A percentile compares a stretch with the other conserved stretches of the same genome.
These are phyloP conservation scores for Pomacea canaliculata DNA, from an alignment of 2,888 invertebrate species.

Conservation along the genomic window DNA sequence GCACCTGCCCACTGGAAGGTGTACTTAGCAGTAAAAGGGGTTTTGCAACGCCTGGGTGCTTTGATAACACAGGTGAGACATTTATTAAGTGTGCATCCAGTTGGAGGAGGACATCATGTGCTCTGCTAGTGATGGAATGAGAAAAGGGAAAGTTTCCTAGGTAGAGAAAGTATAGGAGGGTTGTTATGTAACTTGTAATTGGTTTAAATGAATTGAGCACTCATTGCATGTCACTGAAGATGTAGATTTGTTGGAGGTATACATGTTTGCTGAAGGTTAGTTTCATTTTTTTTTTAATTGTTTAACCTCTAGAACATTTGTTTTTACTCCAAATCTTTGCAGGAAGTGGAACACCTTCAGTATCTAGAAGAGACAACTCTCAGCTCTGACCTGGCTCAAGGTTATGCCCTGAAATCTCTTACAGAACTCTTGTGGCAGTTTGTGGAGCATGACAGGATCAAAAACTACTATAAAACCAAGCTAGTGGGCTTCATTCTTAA, in stretches of 20 bases:
- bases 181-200: too few relatives aligned
- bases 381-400: slow-evolving; percentile 93
- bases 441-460: slow-evolving; percentile 87
- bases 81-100: neutral
- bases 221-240: too few relatives aligned
- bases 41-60: slow-evolving; percentile 86
- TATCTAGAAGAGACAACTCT: slow-evolving; percentile 91
- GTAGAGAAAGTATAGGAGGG: too few relatives aligned
- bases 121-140: too few relatives aligned
- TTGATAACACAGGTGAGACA: slow-evolving; percentile 85
- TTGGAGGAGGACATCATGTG: neutral
- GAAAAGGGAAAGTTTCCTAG: too few relatives aligned
- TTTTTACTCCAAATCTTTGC: slow-evolving; percentile 15
- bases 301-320: too few relatives aligned
- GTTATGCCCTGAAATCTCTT: slow-evolving; percentile 90
- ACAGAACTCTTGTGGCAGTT: slow-evolving; percentile 90
- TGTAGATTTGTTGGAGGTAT: too few relatives aligned
- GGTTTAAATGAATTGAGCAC: too few relatives aligned
- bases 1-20: slow-evolving; percentile 92
- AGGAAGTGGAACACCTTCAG: slow-evolving; percentile 77
- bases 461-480: slow-evolving; percentile 89
- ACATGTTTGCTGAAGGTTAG: too few relatives aligned
- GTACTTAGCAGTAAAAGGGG: slow-evolving; percentile 87
- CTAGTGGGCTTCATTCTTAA: slow-evolving; percentile 91
- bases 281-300: too few relatives aligned